These are phyloP conservation scores for Hemaris fuciformis DNA, from an alignment of 2,888 invertebrate species.

Conservation along the genomic window DNA sequence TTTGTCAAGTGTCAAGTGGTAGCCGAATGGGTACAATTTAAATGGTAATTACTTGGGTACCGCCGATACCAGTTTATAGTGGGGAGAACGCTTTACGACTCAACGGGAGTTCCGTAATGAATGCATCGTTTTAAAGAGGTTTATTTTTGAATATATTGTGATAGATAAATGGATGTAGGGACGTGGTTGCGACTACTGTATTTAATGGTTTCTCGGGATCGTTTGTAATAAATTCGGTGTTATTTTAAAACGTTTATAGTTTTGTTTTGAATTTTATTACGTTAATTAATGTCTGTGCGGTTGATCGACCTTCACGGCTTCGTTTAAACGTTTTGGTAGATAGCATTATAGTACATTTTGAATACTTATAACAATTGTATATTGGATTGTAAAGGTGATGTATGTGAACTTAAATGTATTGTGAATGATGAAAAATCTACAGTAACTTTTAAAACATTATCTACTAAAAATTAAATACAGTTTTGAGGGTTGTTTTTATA, in stretches of 20 bases:
- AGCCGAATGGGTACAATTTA: conserved; percentile 75
- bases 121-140: conserved; percentile 3
- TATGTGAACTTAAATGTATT: no score
- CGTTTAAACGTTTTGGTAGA: background rate
- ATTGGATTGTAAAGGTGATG: no score
- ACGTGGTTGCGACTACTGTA: conserved; percentile 4
- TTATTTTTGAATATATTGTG: conserved; percentile 1
- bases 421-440: no score
- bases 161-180: background rate
- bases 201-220: conserved; percentile 1
- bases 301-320: background rate
- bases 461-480: no score
- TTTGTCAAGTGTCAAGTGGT: conserved; percentile 78
- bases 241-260: conserved; percentile 6
- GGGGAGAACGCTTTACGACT: background rate
- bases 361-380: no score
- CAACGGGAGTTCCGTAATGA: conserved; percentile 8
- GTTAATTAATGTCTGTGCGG: background rate
- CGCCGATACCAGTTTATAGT: conserved; percentile 19
- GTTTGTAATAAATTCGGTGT: conserved; percentile 2
- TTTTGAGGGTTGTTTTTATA: no score
- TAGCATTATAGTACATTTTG: background rate
- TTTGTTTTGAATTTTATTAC: conserved; percentile 5
- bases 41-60: conserved; percentile 77
- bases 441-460: no score